These are phyloP conservation scores for Cyclina sinensis DNA, from an alignment of 1,140 invertebrate genomes.

Conservation along the genomic window DNA sequence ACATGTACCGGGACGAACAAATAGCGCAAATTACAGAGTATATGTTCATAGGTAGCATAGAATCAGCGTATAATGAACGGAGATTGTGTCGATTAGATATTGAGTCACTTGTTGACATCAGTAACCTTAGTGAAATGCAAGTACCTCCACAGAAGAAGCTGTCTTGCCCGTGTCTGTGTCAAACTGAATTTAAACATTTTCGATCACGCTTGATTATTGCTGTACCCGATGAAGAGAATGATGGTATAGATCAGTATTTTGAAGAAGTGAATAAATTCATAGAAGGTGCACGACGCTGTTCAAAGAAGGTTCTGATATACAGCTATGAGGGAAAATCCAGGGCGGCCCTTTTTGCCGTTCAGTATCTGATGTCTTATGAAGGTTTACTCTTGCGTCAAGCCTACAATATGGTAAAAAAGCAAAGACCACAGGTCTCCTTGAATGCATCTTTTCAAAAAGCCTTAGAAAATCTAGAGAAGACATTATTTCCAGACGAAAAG, in stretches of 20 bases:
- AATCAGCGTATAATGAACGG: constrained; percentile 81
- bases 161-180: constrained; percentile 81
- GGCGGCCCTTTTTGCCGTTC: constrained; percentile 80
- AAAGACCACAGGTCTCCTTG: constrained; percentile 75
- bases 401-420: constrained; percentile 77
- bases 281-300: constrained; percentile 76
- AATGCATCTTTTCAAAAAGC: constrained; percentile 78
- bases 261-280: constrained; percentile 83
- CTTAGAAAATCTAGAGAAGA: constrained; percentile 74
- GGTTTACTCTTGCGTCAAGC: constrained; percentile 76
- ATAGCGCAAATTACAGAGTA: constrained; percentile 79
- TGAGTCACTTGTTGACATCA: constrained; percentile 81
- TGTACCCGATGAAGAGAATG: constrained; percentile 80
- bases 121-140: constrained; percentile 74
- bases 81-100: constrained; percentile 81
- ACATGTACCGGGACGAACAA: constrained; percentile 73
- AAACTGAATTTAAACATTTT: constrained; percentile 76
- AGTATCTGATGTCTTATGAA: constrained; percentile 82
- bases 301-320: constrained; percentile 78
- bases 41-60: constrained; percentile 81
- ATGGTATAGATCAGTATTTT: constrained; percentile 82
- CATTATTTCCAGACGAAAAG: constrained; percentile 73
- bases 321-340: constrained; percentile 83
- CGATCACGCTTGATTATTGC: constrained; percentile 80
- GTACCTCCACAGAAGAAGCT: constrained; percentile 77